A percentile compares a stretch with the other conserved stretches of the same genome.
Evolutionary conservation across 2,113 vertebrate species (phyloP).

Genomic region (Cacatua alba): DNA sequence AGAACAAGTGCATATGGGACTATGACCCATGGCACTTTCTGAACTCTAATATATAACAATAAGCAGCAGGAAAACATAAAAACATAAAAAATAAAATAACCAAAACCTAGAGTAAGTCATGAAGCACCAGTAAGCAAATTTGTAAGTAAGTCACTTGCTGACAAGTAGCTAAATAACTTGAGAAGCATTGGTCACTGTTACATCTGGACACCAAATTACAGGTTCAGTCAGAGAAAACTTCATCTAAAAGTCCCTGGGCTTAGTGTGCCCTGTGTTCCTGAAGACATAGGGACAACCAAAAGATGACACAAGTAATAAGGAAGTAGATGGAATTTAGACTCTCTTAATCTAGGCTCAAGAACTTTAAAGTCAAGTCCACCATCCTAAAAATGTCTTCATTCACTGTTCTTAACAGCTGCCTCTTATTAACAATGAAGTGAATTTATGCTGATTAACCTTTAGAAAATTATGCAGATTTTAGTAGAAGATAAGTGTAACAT

Average conservation of each 20-base stretch:
- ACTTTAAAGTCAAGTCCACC: neutral
- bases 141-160: neutral
- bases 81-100: neutral
- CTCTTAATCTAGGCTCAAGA: neutral
- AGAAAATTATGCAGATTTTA: neutral
- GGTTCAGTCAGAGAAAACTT: neutral
- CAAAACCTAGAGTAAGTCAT: neutral
- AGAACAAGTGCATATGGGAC: neutral
- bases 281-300: neutral
- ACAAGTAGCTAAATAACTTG: neutral
- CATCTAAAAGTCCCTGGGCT: neutral
- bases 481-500: neutral
- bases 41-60: neutral
- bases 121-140: neutral
- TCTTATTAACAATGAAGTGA: neutral
- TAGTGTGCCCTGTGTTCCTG: neutral
- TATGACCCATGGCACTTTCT: neutral
- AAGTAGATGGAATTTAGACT: neutral
- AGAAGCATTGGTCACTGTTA: neutral
- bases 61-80: neutral
- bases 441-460: neutral
- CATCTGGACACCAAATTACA: neutral
- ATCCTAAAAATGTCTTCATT: neutral
- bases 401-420: neutral
- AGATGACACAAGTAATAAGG: neutral